phyloP scores from a whole-genome alignment of 2,888 invertebrate genomes.

The Nomada flava region DNA sequence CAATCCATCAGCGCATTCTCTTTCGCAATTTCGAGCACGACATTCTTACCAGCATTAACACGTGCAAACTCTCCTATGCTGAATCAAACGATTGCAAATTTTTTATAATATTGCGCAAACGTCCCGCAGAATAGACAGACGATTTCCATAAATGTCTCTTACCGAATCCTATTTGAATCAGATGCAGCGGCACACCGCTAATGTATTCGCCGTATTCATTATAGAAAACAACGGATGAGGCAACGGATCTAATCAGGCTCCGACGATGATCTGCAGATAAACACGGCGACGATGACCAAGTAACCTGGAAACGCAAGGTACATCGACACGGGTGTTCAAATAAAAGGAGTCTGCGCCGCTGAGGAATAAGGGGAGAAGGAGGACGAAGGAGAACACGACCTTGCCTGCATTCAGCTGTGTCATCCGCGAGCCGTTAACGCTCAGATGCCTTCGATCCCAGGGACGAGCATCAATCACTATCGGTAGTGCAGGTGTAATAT shows the following conservation, averaged over 20 bases:
- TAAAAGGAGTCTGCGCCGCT: conserved; percentile 80
- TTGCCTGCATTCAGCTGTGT: conserved; percentile 82
- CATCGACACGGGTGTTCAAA: conserved; percentile 74
- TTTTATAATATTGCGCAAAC: too few species aligned
- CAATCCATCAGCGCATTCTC: neutral
- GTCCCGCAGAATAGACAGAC: too few species aligned
- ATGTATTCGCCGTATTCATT: too few species aligned
- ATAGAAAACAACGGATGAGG: too few species aligned
- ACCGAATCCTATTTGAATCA: too few species aligned
- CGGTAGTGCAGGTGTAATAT: conserved; percentile 81
- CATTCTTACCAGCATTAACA: too few species aligned
- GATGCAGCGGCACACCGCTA: too few species aligned
- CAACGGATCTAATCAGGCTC: too few species aligned
- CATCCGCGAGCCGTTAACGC: conserved; percentile 83
- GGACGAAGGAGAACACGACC: conserved; percentile 76
- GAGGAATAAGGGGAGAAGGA: conserved; percentile 73
- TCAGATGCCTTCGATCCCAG: conserved; percentile 75
- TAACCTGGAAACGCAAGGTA: conserved; percentile 78
- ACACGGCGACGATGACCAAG: conserved; percentile 76
- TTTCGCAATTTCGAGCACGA: neutral
- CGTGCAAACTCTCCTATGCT: too few species aligned
- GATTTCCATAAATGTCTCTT: too few species aligned
- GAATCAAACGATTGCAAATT: too few species aligned
- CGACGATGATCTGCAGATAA: conserved; percentile 63
- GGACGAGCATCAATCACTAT: conserved; percentile 81